These are phyloP conservation scores for Plecturocebus donacophilus DNA, from an alignment of 2,113 vertebrate genomes.

Conservation along the genomic window DNA sequence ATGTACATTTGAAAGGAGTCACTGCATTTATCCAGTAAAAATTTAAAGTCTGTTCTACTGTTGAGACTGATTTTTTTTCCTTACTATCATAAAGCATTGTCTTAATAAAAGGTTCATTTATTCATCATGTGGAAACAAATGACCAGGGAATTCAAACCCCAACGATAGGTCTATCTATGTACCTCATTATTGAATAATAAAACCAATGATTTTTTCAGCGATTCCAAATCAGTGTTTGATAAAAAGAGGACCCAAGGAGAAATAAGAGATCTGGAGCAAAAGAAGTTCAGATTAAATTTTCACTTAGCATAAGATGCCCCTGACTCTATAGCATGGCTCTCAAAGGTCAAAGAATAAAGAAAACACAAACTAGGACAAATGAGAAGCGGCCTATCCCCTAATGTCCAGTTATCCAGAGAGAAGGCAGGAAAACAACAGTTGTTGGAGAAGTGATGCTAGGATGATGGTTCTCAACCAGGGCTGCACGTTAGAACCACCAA, in stretches of 20 bases:
- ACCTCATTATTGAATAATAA: not conserved
- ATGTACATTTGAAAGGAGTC: not conserved
- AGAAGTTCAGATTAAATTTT: not conserved
- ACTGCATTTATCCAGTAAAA: not conserved
- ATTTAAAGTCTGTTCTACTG: not conserved
- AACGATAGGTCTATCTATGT: not conserved
- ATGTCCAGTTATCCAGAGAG: not conserved
- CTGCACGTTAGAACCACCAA: not conserved
- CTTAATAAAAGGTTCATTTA: not conserved
- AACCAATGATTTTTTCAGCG: not conserved
- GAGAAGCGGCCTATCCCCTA: not conserved
- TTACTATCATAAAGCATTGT: not conserved
- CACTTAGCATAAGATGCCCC: not conserved
- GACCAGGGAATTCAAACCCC: not conserved
- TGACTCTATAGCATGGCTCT: not conserved
- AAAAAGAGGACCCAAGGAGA: not conserved
- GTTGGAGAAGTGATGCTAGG: not conserved
- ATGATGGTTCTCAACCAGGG: not conserved
- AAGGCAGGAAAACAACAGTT: not conserved
- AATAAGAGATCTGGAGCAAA: not conserved
- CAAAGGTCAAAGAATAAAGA: not conserved
- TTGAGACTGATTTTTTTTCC: not conserved
- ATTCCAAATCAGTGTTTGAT: not conserved
- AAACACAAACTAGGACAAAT: not conserved
- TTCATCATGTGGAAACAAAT: not conserved